Base-by-base conservation (phyloP, 2,113 vertebrate species). In the Hystrix cristata region DNA sequence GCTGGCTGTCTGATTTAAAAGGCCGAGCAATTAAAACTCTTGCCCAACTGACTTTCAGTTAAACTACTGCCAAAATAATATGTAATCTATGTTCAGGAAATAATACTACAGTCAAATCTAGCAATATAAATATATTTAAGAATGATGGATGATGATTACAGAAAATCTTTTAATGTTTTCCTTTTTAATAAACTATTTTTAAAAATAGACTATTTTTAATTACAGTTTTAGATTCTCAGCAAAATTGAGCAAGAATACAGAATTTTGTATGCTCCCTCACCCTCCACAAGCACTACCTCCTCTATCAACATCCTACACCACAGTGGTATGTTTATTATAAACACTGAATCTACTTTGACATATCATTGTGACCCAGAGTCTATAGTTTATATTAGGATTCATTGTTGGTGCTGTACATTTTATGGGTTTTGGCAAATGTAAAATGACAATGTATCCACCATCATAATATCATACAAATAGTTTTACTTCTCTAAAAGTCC, bases 141-240 rank as follows among this genome's bases (percentile, higher is more conserved):
- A 48, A 62, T 83, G 80, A 81, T 71, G 59, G 11, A 60, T 91
- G 38, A 38, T 60, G 27, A 81, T 23, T 78, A 5, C 62, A 71
- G 84, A 84, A 31, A 67, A 57, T 46, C 15, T 93, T 95, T 79
- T 53, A 62, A n/a, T 88, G 12, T 81, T 87, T 92, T 91, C 67
- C 13, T 91, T 86, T 46, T 80, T 34, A 55, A 87, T 62, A 72
- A 4, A n/a, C n/a, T 53, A 25, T 85, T 84, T 71, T 78, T 31
- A 38, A 87, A 87, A 86, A 43, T 78, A 93, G 57, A 71, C 25
- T 57, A 72, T 72, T 94, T 74, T 94, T 84, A 71, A 81, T 69
- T 46, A 16, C 14, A 92, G 31, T 65, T 85, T 86, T 91, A 65
- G 60, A 64, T 82, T 60, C 82, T 53, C 1, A 60, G 74, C 51